Base-by-base conservation (phyloP, 2,113 vertebrate species). In the Nesogale talazaci region DNA sequence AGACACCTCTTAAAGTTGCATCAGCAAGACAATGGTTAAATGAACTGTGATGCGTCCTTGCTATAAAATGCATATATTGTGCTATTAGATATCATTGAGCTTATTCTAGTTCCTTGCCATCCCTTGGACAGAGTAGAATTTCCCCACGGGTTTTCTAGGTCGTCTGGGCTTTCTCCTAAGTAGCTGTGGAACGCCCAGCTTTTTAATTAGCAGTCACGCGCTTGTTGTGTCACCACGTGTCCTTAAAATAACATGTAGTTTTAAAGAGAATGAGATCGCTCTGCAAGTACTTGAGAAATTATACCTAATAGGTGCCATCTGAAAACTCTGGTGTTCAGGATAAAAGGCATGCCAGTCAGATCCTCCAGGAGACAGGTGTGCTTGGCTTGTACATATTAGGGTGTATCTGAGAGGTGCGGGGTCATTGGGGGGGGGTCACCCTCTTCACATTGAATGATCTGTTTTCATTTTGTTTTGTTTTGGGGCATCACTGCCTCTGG, bases 211-310 rank as follows among this genome's bases (percentile, higher is more conserved):
- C 31, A 34, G 67, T 16, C 67, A 70, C 19, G 70, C 12, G 9
- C 34, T 38, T 36, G 20, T 72, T 17, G 34, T 19, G 12, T 20
- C 70, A 72, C 70, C 70, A 72, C 2, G 34, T 15, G 19, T 72
- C 70, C 70, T 34, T 22, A 1, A 36, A 83, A 27, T 5, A 65
- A 19, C 34, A 16, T 2, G 31, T 29, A 16, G 38, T 19, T 40
- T 22, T 70, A 20, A 23, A 46, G 56, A 70, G 38, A 22, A 38
- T 3, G 29, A 5, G 52, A 17, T 61, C 34, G 27, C 17, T 22
- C 40, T 36, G 25, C 0, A 0, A 9, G 23, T 27, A 22, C 3
- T 23, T 59, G 40, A 56, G 65, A 31, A 52, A 34, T 1, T 1
- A 0, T 23, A 25, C 34, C 70, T 74, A 69, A 20, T 20, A 29